These are phyloP conservation scores for Anniella stebbinsi DNA, from an alignment of 2,797 vertebrate species.

Conservation along the genomic window DNA sequence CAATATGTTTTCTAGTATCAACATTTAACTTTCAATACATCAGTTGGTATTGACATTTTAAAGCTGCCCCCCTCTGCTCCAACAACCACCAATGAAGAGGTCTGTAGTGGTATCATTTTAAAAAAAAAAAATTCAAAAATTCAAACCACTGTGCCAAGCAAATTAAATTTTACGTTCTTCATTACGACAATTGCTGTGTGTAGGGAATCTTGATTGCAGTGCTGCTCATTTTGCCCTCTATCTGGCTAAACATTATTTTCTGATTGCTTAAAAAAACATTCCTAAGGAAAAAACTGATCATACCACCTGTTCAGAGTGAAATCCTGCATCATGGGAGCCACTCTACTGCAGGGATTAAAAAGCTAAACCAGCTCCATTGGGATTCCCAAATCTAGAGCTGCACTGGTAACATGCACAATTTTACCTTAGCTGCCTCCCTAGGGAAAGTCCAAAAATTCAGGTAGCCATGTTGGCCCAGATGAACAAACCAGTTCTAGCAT, in stretches of 20 bases:
- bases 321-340: background rate
- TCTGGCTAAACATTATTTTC: conserved; percentile 12
- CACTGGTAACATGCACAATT: too few species aligned
- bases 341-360: conserved; percentile 31
- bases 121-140: conserved; percentile 43
- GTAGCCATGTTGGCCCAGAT: too few species aligned
- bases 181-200: background rate
- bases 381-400: background rate
- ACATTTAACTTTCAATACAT: conserved; percentile 68
- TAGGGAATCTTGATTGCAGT: background rate
- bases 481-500: too few species aligned
- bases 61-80: conserved; percentile 42
- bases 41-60: conserved; percentile 58
- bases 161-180: background rate
- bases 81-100: conserved; percentile 59
- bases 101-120: background rate
- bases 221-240: background rate
- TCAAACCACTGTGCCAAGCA: conserved; percentile 13
- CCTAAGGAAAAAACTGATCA: conserved; percentile 27
- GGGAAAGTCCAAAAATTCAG: too few species aligned
- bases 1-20: conserved; percentile 51
- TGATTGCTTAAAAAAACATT: conserved; percentile 39
- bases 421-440: too few species aligned
- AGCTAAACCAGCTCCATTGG: conserved; percentile 26
- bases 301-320: conserved; percentile 38